Percentiles rank a stretch among this genome's conserved stretches.
Evolutionary conservation across 2,113 vertebrate species (phyloP).

Genomic region (Myiozetetes cayanensis): DNA sequence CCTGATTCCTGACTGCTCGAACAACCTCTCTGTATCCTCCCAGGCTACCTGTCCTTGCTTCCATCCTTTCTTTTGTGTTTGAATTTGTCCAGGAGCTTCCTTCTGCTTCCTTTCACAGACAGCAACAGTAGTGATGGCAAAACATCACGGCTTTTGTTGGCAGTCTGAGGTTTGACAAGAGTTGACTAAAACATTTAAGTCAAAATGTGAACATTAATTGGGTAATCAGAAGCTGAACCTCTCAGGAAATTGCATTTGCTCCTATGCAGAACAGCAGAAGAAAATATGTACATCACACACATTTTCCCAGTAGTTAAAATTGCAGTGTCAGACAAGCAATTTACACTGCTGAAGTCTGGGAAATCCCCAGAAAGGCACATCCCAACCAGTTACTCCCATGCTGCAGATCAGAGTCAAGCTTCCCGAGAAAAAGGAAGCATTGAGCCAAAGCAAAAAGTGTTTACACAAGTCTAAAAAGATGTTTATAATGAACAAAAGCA

Average conservation of each 20-base stretch:
- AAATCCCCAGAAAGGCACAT: background rate
- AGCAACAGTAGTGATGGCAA: background rate
- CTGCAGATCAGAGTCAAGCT: background rate
- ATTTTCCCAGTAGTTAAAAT: background rate
- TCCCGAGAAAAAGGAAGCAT: background rate
- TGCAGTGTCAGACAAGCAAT: background rate
- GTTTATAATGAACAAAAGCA: background rate
- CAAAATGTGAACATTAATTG: background rate
- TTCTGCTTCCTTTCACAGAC: background rate
- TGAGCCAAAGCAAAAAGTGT: background rate
- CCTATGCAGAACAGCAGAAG: background rate
- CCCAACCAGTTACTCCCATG: background rate
- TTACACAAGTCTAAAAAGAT: background rate
- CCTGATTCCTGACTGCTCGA: background rate
- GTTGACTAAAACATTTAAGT: background rate
- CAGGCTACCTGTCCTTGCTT: background rate
- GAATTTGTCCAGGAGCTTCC: background rate
- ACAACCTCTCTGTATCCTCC: background rate
- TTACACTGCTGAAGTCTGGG: background rate
- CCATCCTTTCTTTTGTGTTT: background rate
- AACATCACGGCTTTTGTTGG: background rate
- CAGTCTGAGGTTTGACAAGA: background rate
- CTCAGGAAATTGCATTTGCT: background rate
- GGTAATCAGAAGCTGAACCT: background rate
- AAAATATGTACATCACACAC: rapidly evolving